Conservation (phyloP, 2,113 vertebrate species). For the Capreolus pygargus region DNA sequence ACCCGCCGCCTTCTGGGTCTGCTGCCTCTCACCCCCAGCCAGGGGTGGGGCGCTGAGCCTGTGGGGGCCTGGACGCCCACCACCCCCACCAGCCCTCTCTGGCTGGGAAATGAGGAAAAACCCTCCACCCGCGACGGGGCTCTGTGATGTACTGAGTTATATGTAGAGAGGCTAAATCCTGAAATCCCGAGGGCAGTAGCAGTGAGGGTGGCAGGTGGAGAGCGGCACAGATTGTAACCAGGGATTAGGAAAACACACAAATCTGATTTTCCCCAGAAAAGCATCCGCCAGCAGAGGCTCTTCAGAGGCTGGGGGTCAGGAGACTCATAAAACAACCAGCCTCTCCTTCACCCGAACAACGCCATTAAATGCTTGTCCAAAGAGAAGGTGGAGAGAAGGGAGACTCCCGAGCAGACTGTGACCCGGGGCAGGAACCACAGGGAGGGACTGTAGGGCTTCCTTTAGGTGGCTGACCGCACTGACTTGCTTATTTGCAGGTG, state of each 20-base stretch:
- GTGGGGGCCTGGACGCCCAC: not conserved
- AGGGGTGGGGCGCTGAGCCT: not conserved
- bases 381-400: not conserved
- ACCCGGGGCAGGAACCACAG: fast-evolving
- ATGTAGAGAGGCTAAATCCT: constrained; percentile 79
- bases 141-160: constrained; percentile 66
- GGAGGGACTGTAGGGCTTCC: fast-evolving
- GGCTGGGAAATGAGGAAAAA: constrained; percentile 35
- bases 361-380: not conserved
- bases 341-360: not conserved
- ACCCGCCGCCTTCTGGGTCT: not conserved
- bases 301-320: constrained; percentile 67
- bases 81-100: not conserved
- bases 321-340: constrained; percentile 33
- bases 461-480: fast-evolving
- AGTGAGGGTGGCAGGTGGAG: not conserved
- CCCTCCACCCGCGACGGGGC: constrained; percentile 7
- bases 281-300: constrained; percentile 86
- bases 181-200: constrained; percentile 75
- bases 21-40: not conserved
- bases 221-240: constrained; percentile 89
- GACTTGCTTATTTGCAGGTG: constrained; percentile 81
- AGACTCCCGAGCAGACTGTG: fast-evolving
- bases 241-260: constrained; percentile 94
- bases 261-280: constrained; percentile 94